phyloP scores from a whole-genome alignment of 1,140 invertebrate genomes.

The Ooceraea biroi region DNA sequence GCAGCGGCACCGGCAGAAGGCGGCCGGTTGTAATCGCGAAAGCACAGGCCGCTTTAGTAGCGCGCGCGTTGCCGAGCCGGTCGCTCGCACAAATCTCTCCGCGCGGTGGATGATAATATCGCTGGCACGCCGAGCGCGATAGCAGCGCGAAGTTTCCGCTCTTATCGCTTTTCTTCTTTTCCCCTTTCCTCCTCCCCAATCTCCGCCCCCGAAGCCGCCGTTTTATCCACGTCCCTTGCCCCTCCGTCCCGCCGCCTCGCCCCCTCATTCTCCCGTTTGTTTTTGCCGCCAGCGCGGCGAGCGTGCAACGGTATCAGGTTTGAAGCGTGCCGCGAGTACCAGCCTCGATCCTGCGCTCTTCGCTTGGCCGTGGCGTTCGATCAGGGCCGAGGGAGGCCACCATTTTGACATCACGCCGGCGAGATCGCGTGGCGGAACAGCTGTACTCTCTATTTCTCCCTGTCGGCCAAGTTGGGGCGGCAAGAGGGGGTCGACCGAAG shows the following conservation, averaged over 20 bases:
- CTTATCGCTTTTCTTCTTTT: conserved; percentile 30
- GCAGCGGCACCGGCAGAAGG: not conserved
- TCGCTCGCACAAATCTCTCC: conserved; percentile 37
- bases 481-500: not conserved
- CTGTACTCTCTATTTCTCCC: not conserved
- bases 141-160: conserved; percentile 21
- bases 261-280: not conserved
- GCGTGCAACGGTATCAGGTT: conserved; percentile 7
- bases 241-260: not conserved
- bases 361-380: conserved; percentile 57
- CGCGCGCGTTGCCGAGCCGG: conserved; percentile 11
- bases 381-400: conserved; percentile 18
- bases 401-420: conserved; percentile 56
- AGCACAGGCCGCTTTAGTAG: conserved; percentile 28
- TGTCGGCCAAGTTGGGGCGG: not conserved
- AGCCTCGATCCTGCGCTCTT: conserved; percentile 56
- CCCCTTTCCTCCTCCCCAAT: not conserved
- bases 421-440: conserved; percentile 23
- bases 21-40: conserved; percentile 22
- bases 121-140: conserved; percentile 2
- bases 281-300: conserved; percentile 19
- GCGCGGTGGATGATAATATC: conserved; percentile 13
- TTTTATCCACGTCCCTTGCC: not conserved
- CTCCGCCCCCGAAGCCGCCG: not conserved
- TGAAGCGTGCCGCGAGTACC: conserved; percentile 46